Evolutionary conservation across 2,888 invertebrate species (phyloP), one percentile per base, ranked within the genome.

Genomic region (Drosophila yooni): DNA sequence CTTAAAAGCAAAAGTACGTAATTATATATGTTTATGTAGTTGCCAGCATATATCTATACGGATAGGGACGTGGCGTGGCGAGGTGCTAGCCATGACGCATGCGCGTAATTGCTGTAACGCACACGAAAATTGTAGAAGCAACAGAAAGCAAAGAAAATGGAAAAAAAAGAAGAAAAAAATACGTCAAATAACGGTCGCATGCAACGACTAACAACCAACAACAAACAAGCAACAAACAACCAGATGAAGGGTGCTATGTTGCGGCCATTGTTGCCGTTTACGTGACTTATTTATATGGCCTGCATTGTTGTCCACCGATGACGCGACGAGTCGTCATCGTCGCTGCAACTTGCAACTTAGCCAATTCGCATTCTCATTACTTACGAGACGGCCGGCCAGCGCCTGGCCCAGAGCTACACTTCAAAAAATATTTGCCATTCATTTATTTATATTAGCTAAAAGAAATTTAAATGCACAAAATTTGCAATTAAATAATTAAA

Each of bases 291-390:
- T 86, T 70, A 68, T 69, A 67, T 81, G 73, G 27, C 73, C 79
- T 43, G 74, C 74, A 81, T 72, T 87, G 84, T 72, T 56, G 63
- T 52, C 63, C 48, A 21, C 52, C 52, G 63, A 34, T 57, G 54
- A 61, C 46, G 59, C 46, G 48, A 38, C 53, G 40, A 38, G 46
- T 46, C n/a, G 46, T 53, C 43, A 40, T 36, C 25, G 67, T 33
- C 43, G 63, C 46, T 61, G 70, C 74, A 46, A 46, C 46, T 25
- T 59, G 59, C 40, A 70, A 54, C 62, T 70, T 69, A 76, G 63
- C 76, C 79, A 82, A 91, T 85, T 87, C 80, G 86, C 81, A 88
- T 88, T 87, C 91, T 92, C 90, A 92, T 92, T 92, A 92, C 88
- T 81, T 83, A 82, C 83, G 52, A 65, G 74, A 29, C 50, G 57